Evolutionary conservation across 2,797 vertebrate genomes (phyloP).

Genomic region (Pantherophis vulpinus): DNA sequence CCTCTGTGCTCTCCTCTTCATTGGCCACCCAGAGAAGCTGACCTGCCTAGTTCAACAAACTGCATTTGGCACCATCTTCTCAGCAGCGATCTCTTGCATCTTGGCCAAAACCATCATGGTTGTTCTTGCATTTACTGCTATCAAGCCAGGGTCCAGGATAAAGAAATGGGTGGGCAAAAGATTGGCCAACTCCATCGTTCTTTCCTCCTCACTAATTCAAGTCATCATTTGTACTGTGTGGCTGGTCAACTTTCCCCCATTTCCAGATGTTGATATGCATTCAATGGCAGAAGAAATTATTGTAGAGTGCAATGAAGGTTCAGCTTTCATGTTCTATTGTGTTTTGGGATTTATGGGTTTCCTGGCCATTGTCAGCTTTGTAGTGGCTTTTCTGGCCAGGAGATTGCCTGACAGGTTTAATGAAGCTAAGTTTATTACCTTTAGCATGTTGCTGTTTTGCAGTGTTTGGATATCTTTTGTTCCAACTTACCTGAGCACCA

Average conservation of each 20-base stretch:
- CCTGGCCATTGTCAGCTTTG: slow-evolving; percentile 15
- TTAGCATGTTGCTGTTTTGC: slow-evolving; percentile 35
- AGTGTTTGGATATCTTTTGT: slow-evolving; percentile 2
- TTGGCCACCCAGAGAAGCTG: too few relatives aligned
- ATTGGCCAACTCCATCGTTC: not conserved
- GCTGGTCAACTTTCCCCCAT: not conserved
- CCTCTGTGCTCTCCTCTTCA: too few relatives aligned
- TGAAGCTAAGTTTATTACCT: slow-evolving; percentile 39
- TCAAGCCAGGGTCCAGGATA: not conserved
- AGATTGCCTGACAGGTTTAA: slow-evolving; percentile 41
- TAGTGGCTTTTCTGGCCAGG: slow-evolving; percentile 4
- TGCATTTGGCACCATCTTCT: too few relatives aligned
- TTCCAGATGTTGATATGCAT: not conserved
- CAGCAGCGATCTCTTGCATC: too few relatives aligned
- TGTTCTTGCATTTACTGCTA: not conserved
- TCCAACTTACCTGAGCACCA: not conserved
- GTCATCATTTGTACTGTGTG: not conserved
- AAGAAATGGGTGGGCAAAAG: not conserved
- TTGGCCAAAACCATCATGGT: not conserved
- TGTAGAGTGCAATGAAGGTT: slow-evolving; percentile 44
- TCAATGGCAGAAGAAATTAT: not conserved
- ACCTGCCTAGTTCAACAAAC: too few relatives aligned
- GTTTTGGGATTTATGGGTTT: not conserved
- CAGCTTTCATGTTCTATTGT: slow-evolving; percentile 6
- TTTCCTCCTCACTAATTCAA: not conserved